A percentile compares a stretch with the other conserved stretches of the same genome.
These are phyloP conservation scores for Irena cyanogastra DNA, from an alignment of 2,113 vertebrate genomes.

Conservation along the genomic window DNA sequence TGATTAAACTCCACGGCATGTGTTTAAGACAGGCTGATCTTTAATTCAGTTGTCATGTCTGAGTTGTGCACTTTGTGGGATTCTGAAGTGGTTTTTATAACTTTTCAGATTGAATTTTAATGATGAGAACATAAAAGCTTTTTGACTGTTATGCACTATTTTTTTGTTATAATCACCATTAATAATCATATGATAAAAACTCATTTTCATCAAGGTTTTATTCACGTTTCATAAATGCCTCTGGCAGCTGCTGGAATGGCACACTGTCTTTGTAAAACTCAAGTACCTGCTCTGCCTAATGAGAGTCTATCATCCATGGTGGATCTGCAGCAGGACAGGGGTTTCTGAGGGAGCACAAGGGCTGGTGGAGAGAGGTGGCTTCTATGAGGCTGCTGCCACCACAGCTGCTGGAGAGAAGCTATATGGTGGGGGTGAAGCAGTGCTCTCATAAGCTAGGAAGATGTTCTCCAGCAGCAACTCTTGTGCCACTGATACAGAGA, in stretches of 20 bases:
- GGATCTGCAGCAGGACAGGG: not conserved
- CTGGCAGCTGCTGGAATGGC: not conserved
- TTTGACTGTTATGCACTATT: not conserved
- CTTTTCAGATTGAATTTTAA: not conserved
- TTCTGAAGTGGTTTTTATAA: constrained; percentile 31
- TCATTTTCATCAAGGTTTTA: constrained; percentile 26
- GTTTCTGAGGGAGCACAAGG: not conserved
- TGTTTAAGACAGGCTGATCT: not conserved
- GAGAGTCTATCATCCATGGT: not conserved
- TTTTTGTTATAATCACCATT: not conserved
- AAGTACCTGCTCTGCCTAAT: not conserved
- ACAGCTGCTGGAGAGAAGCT: not conserved
- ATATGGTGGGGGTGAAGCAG: not conserved
- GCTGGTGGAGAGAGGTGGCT: not conserved
- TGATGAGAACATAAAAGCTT: constrained; percentile 27
- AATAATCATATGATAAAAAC: not conserved
- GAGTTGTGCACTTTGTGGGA: not conserved
- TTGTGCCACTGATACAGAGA: not conserved
- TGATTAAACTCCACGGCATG: constrained; percentile 1
- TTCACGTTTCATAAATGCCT: not conserved
- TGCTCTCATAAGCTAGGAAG: not conserved
- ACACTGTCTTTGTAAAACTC: not conserved
- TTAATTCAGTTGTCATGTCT: not conserved
- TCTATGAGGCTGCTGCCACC: not conserved
- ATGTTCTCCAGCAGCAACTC: accelerated